Evolutionary conservation across 1,140 invertebrate species (phyloP).

Genomic region (Stegodyphus dumicola): DNA sequence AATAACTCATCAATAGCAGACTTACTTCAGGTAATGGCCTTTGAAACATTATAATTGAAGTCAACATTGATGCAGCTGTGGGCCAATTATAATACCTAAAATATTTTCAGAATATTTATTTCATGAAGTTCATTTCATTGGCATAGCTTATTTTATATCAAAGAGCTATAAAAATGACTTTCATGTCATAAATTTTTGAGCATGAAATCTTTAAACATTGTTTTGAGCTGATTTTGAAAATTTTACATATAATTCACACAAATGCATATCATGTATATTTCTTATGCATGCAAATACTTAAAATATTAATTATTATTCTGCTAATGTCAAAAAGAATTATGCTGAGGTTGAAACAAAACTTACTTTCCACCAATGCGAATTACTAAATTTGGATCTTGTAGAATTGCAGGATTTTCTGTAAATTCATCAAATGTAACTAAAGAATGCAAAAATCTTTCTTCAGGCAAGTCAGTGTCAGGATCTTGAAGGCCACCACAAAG

Average conservation of each 20-base stretch:
- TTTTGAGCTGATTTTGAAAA: too few relatives aligned
- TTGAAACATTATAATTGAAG: slow-evolving; percentile 85
- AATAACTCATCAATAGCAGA: slow-evolving; percentile 1
- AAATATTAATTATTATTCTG: too few relatives aligned
- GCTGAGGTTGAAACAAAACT: slow-evolving; percentile 67
- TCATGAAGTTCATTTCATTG: too few relatives aligned
- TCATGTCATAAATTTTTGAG: too few relatives aligned
- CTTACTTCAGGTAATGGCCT: slow-evolving; percentile 77
- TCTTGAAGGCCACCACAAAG: slow-evolving; percentile 81
- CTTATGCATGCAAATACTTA: too few relatives aligned
- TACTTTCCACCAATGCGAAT: slow-evolving; percentile 88
- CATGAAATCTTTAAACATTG: too few relatives aligned
- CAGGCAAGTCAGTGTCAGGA: slow-evolving; percentile 71
- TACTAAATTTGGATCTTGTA: slow-evolving; percentile 86
- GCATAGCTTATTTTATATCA: too few relatives aligned
- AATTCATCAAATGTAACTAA: slow-evolving; percentile 86
- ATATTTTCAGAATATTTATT: neutral
- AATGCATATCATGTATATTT: too few relatives aligned
- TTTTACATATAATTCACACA: too few relatives aligned
- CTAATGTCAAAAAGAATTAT: neutral
- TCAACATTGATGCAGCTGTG: slow-evolving; percentile 85
- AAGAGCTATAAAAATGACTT: too few relatives aligned
- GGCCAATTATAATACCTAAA: slow-evolving; percentile 81
- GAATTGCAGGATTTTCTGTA: slow-evolving; percentile 79
- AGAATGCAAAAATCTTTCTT: slow-evolving; percentile 79